Base-by-base conservation (phyloP, 2,113 vertebrate species). In the Sinosuthora webbiana region DNA sequence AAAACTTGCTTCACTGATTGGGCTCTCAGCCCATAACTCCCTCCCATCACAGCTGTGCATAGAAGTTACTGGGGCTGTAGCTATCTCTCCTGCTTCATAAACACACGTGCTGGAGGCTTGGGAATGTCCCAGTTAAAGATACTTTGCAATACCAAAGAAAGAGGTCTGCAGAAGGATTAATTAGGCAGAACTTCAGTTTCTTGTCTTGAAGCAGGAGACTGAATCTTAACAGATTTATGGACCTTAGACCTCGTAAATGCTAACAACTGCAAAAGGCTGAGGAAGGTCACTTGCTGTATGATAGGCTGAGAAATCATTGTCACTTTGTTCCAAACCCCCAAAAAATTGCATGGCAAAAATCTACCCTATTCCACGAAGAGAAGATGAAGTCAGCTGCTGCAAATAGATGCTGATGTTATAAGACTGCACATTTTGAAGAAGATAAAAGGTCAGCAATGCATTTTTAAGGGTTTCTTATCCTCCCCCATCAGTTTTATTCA, bases 41-140 rank as follows among this genome's bases (percentile, higher is more conserved):
- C 73, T 92, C 83, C 90, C n/a, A 67, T 94, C 93, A 95, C 96
- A 97, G 92, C 95, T 96, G 93, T 94, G 93, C 80, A 82, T 93
- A 63, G 74, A 92, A 84, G 80, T 95, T 93, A 89, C 77, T 92
- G 90, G 52, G 92, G 83, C 76, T 90, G 53, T 71, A 93, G 86
- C 62, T 95, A 5, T 88, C 67, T 82, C 81, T 79, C 74, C 87
- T 83, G 19, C 49, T 90, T 90, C 87, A 90, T 63, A 88, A 94
- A 83, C 67, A 95, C 47, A 22, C 7, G 9, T 71, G 25, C 71
- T 75, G 20, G 55, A 92, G n/a, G n/a, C 89, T 91, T 92, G 64
- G 87, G 69, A 90, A 68, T 71, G 83, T 83, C 79, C 60, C 76
- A 30, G 28, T 88, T 80, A 78, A 49, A 75, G 44, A 30, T 45